Evolutionary conservation across 2,113 vertebrate genomes (phyloP).

Genomic region (Rhodinocichla rosea): DNA sequence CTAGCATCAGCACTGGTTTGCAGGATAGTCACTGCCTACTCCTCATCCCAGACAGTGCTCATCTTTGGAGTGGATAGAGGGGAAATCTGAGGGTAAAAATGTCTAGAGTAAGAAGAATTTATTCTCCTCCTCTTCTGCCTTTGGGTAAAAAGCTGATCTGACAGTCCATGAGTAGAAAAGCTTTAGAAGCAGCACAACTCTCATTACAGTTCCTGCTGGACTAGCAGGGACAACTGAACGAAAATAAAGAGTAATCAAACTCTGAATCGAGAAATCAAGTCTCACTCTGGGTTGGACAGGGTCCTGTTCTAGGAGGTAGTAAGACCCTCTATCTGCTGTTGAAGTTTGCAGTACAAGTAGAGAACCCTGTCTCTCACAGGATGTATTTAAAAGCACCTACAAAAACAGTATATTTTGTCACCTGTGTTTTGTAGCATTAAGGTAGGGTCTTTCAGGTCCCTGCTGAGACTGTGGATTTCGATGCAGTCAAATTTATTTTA

Average conservation of each 20-base stretch:
- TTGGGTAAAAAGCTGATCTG: neutral
- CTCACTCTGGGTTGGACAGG: neutral
- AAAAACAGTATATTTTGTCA: neutral
- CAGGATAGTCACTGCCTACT: neutral
- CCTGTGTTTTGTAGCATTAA: neutral
- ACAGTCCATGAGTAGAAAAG: neutral
- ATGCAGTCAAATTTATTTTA: neutral
- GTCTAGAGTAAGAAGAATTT: neutral
- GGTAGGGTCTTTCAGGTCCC: neutral
- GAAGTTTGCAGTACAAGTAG: neutral
- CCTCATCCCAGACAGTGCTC: neutral
- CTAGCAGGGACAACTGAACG: neutral
- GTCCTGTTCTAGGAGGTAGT: accelerated
- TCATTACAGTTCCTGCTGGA: neutral
- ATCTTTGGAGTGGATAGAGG: neutral
- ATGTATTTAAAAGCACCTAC: neutral
- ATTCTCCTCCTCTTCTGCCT: neutral
- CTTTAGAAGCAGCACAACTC: neutral
- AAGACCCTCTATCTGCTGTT: neutral
- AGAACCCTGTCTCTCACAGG: neutral
- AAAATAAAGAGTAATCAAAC: neutral
- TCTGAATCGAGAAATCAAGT: neutral
- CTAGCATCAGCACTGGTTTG: neutral
- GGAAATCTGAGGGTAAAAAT: neutral
- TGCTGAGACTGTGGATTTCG: neutral